Conservation (phyloP, 2,113 vertebrate species). For the Zapus hudsonius region DNA sequence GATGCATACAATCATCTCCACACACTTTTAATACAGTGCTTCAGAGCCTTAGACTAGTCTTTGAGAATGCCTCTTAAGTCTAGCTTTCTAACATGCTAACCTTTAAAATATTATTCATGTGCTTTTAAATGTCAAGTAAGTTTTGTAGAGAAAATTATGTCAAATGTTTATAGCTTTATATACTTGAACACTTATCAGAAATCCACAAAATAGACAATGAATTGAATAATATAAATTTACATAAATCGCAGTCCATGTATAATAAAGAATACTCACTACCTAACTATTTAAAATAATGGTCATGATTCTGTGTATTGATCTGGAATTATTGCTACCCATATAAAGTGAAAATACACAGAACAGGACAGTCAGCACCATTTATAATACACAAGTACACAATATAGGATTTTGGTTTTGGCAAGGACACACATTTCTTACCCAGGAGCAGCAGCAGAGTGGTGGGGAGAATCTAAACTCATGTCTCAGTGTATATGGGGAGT, state of each 20-base stretch:
- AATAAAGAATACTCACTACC: background rate
- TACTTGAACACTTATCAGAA: background rate
- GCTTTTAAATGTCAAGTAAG: background rate
- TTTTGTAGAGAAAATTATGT: constrained; percentile 7
- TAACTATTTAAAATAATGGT: background rate
- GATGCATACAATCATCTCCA: background rate
- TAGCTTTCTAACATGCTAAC: background rate
- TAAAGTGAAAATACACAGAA: background rate
- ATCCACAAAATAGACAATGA: background rate
- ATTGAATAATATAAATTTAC: background rate
- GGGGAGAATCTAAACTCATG: no score
- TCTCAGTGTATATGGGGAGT: background rate
- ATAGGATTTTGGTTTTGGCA: background rate
- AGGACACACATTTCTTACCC: background rate
- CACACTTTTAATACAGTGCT: background rate
- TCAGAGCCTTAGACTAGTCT: background rate
- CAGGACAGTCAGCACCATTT: background rate
- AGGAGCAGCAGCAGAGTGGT: no score
- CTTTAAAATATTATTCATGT: background rate
- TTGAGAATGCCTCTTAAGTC: background rate
- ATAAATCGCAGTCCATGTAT: background rate
- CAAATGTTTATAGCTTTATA: background rate
- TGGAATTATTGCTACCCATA: background rate
- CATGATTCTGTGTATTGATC: background rate
- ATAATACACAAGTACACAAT: background rate